Evolutionary conservation across 30 jellyfish, hydroid and myxozoan genomes (phyloP).

Genomic region (Aurelia aurita complex sp. Pacific): DNA sequence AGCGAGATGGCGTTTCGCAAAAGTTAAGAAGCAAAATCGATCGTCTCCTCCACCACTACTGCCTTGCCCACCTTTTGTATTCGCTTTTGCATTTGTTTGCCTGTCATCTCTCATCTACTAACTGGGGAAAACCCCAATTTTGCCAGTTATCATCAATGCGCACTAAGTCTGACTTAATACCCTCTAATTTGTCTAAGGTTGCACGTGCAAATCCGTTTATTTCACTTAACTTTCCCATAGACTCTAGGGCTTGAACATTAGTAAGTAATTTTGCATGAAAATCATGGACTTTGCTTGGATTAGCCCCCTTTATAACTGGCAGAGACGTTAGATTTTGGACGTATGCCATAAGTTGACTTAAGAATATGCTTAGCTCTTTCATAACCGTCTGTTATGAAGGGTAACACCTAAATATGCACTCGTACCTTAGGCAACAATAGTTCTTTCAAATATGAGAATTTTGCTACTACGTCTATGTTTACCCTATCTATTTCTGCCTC

Average conservation of each 20-base stretch:
- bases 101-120: slow-evolving; percentile 18
- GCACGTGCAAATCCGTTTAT: slow-evolving; percentile 50
- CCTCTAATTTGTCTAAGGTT: slow-evolving; percentile 73
- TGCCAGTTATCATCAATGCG: slow-evolving; percentile 51
- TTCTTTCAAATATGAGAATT: slow-evolving; percentile 67
- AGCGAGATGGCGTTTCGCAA: too few relatives aligned
- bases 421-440: slow-evolving; percentile 52
- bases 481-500: too few relatives aligned
- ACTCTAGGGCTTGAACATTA: slow-evolving; percentile 63
- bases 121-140: slow-evolving; percentile 40
- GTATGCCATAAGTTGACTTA: slow-evolving; percentile 64
- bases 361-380: slow-evolving; percentile 74
- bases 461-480: neutral
- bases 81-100: too few relatives aligned
- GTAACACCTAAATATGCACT: slow-evolving; percentile 38
- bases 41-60: too few relatives aligned
- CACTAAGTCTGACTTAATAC: slow-evolving; percentile 56
- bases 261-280: too few relatives aligned
- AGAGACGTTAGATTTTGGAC: slow-evolving; percentile 59
- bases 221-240: slow-evolving; percentile 57
- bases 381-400: slow-evolving; percentile 74
- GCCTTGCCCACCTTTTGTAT: too few relatives aligned
- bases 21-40: too few relatives aligned
- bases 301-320: slow-evolving; percentile 21
- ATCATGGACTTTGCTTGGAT: neutral